Percentiles rank a stretch among this genome's conserved stretches.
Conservation (phyloP, 2,797 vertebrate genomes). For the Enteromius mattozi region DNA sequence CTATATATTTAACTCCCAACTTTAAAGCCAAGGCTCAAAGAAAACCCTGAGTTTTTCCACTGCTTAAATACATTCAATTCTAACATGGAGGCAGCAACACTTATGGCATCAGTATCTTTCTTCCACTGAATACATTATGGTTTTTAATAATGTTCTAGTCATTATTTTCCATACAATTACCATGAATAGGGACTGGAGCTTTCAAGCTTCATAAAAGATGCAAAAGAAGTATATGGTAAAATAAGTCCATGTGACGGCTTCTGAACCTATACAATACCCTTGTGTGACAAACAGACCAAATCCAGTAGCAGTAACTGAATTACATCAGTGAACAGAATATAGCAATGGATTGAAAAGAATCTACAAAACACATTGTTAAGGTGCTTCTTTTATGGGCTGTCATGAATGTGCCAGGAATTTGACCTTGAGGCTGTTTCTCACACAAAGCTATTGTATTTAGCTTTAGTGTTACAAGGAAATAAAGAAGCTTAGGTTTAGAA, state of each 20-base stretch:
- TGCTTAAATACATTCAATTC: not conserved
- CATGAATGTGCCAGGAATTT: not conserved
- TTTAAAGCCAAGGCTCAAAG: no score
- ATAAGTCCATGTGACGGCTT: not conserved
- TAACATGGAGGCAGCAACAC: not conserved
- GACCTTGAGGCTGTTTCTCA: not conserved
- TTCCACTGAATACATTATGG: not conserved
- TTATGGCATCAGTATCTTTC: not conserved
- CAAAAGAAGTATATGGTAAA: not conserved
- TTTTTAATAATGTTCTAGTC: not conserved
- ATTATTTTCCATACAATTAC: not conserved
- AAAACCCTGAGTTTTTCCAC: not conserved
- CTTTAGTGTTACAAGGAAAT: not conserved
- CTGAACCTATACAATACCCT: not conserved
- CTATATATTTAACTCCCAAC: no score
- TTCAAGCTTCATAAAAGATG: not conserved
- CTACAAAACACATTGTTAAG: not conserved
- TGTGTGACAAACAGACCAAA: not conserved
- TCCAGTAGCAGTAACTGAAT: not conserved
- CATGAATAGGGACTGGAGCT: no score
- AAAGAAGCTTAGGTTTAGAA: not conserved
- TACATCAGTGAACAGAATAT: not conserved
- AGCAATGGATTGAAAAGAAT: not conserved
- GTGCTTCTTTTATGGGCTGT: not conserved
- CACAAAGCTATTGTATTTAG: not conserved